Conservation (phyloP, 2,888 invertebrate genomes). For the Tetheella fluctuosa region DNA sequence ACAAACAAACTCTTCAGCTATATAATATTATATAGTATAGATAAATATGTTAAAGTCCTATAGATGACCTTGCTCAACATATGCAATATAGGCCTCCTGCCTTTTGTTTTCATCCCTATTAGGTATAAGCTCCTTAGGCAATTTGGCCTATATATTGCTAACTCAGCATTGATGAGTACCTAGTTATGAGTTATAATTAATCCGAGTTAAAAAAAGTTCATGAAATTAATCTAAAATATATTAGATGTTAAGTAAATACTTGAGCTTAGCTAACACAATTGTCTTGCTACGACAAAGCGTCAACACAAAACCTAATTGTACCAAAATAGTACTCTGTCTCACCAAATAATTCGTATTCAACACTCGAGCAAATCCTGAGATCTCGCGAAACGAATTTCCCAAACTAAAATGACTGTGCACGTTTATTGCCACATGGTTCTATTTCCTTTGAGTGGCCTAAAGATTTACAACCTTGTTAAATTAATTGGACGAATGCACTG, state of each 20-base stretch:
- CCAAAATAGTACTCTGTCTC: conserved; percentile 25
- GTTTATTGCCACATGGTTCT: conserved; percentile 46
- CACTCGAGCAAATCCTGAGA: conserved; percentile 22
- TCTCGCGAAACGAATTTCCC: conserved; percentile 29
- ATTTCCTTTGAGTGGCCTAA: conserved; percentile 41
- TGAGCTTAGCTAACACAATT: conserved; percentile 25
- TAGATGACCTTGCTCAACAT: too few species aligned
- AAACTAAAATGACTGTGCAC: conserved; percentile 40
- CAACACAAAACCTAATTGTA: conserved; percentile 28
- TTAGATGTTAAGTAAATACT: not conserved
- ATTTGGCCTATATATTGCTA: too few species aligned
- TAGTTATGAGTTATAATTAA: too few species aligned
- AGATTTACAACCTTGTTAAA: conserved; percentile 45
- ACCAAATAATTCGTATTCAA: conserved; percentile 28
- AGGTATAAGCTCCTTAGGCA: too few species aligned
- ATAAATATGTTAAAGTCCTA: too few species aligned
- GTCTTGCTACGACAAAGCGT: conserved; percentile 28
- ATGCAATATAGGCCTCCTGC: too few species aligned
- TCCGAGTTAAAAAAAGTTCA: too few species aligned
- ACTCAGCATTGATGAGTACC: too few species aligned
- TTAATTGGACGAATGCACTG: conserved; percentile 39
- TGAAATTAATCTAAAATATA: too few species aligned
- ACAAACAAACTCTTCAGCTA: too few species aligned
- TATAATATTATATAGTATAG: too few species aligned
- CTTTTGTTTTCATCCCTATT: too few species aligned